phyloP scores from a whole-genome alignment of 1,140 invertebrate species.

The Macrotrachela quadricornifera region DNA sequence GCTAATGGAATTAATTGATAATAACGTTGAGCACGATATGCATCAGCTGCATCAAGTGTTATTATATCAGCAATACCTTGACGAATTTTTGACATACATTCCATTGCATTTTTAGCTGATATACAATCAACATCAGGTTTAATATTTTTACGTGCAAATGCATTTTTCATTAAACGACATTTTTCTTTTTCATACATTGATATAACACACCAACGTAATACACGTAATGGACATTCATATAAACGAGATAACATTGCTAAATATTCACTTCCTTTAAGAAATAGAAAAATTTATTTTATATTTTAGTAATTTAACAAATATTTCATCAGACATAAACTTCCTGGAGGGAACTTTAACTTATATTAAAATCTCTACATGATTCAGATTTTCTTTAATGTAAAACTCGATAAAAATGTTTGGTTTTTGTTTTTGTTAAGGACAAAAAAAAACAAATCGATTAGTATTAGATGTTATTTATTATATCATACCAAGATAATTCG shows the following conservation, averaged over 20 bases:
- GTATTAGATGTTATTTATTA: too few species aligned
- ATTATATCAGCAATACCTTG: conserved; percentile 41
- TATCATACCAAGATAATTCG: too few species aligned
- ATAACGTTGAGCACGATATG: conserved; percentile 24
- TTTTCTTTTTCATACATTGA: conserved; percentile 71
- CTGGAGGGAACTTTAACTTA: too few species aligned
- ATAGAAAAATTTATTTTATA: too few species aligned
- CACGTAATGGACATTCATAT: conserved; percentile 8
- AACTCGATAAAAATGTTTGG: too few species aligned
- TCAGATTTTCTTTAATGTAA: too few species aligned
- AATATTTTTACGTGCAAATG: conserved; percentile 56
- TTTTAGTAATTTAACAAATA: too few species aligned
- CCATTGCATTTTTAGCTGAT: conserved; percentile 55
- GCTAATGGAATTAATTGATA: conserved; percentile 28
- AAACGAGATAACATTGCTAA: not conserved
- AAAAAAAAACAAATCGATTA: too few species aligned
- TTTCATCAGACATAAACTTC: too few species aligned
- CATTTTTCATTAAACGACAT: conserved; percentile 75
- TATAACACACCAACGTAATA: conserved; percentile 47
- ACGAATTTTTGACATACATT: conserved; percentile 58
- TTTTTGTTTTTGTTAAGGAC: too few species aligned
- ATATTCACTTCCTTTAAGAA: too few species aligned
- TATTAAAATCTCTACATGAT: too few species aligned
- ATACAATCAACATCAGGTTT: conserved; percentile 69
- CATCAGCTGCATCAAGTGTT: conserved; percentile 28